Base-by-base conservation (phyloP, 2,888 invertebrate species). In the Aporophyla nigra region DNA sequence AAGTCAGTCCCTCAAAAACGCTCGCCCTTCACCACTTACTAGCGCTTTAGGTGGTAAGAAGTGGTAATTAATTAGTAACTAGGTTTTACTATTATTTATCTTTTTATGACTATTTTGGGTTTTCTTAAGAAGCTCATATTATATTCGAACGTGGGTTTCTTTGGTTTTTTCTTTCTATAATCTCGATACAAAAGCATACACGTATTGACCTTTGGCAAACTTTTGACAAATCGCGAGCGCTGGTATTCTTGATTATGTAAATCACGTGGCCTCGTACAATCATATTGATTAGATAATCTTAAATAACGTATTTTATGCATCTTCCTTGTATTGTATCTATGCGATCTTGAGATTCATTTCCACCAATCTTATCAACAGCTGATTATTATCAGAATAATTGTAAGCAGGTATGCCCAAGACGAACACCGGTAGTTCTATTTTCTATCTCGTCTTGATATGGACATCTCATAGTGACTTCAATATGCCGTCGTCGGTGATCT, bases 141-240 rank as follows among this genome's bases (percentile, higher is more conserved):
- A 27, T 27, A 43, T 10, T 40, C 40, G 49, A 43, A 54, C 43
- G n/a, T 59, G 53, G 67, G 51, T 33, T 68, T 80, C n/a, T 73
- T 80, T 21, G 2, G 0, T 24, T 43, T 76, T 62, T 73, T 58
- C 1, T 33, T 14, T 58, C 14, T n/a, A 19, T 19, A 71, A 21
- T 49, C 5, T 33, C 54, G 21, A 74, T 43, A 66, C 49, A 54
- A 66, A 74, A 67, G 33, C 27, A 58, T n/a, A n/a, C 53, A 46
- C 21, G 1, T 56, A 53, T 59, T 78, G 67, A 68, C 82, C 76
- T 81, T 79, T 78, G 56, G 46, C 21, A n/a, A 53, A 1, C 62
- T 63, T 40, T 63, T 68, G 62, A 40, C 53, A 58, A 74, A 56
- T 49, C 3, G 27, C 6, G 7, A 6, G 33, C 5, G 53, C 16